Base-by-base conservation (phyloP, 2,888 invertebrate species). In the Leptopilina myrica region DNA sequence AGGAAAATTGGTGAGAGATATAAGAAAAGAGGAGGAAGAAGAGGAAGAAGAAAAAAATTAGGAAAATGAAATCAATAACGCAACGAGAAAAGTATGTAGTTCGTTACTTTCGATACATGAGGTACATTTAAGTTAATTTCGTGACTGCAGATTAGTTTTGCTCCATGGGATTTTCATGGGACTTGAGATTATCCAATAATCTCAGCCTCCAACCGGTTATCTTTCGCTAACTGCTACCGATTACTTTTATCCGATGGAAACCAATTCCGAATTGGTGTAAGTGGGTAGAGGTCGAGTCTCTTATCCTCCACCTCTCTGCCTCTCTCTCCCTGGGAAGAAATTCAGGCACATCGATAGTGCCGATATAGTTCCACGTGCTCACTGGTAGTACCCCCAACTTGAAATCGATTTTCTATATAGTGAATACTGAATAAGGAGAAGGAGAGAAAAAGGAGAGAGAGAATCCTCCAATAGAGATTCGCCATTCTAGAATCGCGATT, bases 401-500 rank as follows among this genome's bases (percentile, higher is more conserved):
- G 73, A 73, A 65, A 81, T 78, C 64, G 76, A 65, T 75, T 79
- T 67, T 64, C 77, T 20, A 73, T 26, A 64, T 49, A 49, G 49
- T 49, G 49, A 49, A 73, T 67, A 59, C 80, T 76, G 79, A 80
- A 76, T 7, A 46, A 46, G 9, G 46, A 46, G 46, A 46, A 46
- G 46, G 46, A 46, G 46, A 46, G 9, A 11, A 11, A 46, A 8
- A 46, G 8, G 8, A 46, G 46, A 46, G 46, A 46, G 46, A 33
- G 76, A 76, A 69, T 78, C 83, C 64, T 67, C 66, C 46, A 76
- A 82, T 81, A 81, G 81, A 76, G 81, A 85, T 81, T 80, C 82
- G 84, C 84, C 85, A 83, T 87, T 86, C 82, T 83, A 83, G 84
- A 83, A 84, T 85, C 84, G 80, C 83, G 85, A 88, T 88, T 87